Evolutionary conservation across 2,113 vertebrate genomes (phyloP).

Genomic region (Xenopus borealis): DNA sequence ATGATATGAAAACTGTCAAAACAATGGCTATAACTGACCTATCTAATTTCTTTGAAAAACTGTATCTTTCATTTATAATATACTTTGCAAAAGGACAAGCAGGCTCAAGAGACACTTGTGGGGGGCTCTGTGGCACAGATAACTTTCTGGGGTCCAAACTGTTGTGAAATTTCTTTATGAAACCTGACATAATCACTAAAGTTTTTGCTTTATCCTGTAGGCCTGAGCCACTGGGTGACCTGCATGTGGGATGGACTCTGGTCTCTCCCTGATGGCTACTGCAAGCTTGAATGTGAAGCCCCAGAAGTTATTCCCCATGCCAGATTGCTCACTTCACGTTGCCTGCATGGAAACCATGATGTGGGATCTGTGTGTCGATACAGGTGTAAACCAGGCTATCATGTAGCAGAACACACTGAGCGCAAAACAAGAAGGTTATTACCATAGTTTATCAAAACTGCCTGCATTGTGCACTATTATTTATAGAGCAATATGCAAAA

Average conservation of each 20-base stretch:
- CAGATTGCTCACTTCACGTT: conserved; percentile 72
- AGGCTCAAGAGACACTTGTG: too few species aligned
- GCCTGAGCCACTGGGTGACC: conserved; percentile 79
- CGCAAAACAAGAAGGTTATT: conserved; percentile 69
- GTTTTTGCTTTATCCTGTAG: conserved; percentile 59
- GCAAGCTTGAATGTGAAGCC: conserved; percentile 82
- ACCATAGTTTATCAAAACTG: too few species aligned
- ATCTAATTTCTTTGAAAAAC: too few species aligned
- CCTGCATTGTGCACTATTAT: too few species aligned
- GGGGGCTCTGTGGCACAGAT: too few species aligned
- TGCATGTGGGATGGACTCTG: conserved; percentile 91
- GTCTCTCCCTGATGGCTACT: conserved; percentile 94
- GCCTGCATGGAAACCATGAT: conserved; percentile 73
- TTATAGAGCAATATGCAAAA: too few species aligned
- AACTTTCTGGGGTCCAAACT: too few species aligned
- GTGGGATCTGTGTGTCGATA: conserved; percentile 85
- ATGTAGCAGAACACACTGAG: conserved; percentile 59
- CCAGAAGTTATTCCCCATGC: conserved; percentile 67
- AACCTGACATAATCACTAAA: not conserved
- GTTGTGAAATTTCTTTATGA: too few species aligned
- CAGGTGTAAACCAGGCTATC: conserved; percentile 85
- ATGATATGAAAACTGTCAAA: too few species aligned
- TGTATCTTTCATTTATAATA: too few species aligned
- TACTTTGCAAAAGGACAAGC: too few species aligned
- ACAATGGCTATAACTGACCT: too few species aligned